Evolutionary conservation across 2,888 invertebrate species (phyloP).

Genomic region (Ernsta delagoae): DNA sequence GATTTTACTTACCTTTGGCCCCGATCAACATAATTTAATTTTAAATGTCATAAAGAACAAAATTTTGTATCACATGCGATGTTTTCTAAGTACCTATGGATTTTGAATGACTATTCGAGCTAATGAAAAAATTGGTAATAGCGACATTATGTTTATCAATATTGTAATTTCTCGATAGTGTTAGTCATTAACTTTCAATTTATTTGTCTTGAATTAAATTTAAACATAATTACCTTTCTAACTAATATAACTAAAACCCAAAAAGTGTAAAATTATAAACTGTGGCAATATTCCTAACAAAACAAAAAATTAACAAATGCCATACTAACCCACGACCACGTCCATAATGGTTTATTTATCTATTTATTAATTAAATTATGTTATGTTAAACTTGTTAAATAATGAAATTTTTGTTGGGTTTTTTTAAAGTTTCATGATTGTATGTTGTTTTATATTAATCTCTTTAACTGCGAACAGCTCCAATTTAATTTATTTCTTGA

Average conservation of each 20-base stretch:
- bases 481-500: constrained; percentile 13
- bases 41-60: too few relatives aligned
- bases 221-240: background rate
- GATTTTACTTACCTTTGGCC: too few relatives aligned
- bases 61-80: background rate
- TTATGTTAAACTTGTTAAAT: too few relatives aligned
- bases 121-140: background rate
- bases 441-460: constrained; percentile 20
- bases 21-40: too few relatives aligned
- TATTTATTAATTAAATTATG: too few relatives aligned
- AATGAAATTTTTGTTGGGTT: background rate
- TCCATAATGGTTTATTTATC: too few relatives aligned
- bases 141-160: background rate
- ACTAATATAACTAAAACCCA: too few relatives aligned
- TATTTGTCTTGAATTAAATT: background rate
- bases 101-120: background rate
- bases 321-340: too few relatives aligned
- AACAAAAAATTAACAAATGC: too few relatives aligned
- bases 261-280: too few relatives aligned
- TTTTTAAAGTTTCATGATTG: background rate
- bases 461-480: background rate
- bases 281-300: too few relatives aligned
- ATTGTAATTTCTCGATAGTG: background rate
- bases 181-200: background rate
- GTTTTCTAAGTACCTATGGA: background rate